A percentile compares a stretch with the other conserved stretches of the same genome.
Conservation (phyloP, 2,113 vertebrate species). For the Mesocricetus auratus region DNA sequence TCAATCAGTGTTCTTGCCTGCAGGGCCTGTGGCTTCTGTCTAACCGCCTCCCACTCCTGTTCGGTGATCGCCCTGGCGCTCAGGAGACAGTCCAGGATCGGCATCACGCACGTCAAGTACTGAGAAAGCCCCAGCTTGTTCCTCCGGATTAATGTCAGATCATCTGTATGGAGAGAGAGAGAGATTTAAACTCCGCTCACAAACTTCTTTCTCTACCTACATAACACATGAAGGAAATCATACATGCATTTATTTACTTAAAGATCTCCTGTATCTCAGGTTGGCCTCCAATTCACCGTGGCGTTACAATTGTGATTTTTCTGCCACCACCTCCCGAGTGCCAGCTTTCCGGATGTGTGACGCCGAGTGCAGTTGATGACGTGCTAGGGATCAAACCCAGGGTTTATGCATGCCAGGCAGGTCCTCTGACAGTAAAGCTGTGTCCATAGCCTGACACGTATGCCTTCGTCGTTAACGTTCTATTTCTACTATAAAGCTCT, state of each 20-base stretch:
- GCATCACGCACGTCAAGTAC: slow-evolving; percentile 91
- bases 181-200: neutral
- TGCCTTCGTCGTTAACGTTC: neutral
- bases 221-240: neutral
- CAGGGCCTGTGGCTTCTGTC: slow-evolving; percentile 90
- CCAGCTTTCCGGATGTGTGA: neutral
- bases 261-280: neutral
- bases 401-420: neutral
- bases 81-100: slow-evolving; percentile 91
- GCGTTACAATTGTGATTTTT: neutral
- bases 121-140: slow-evolving; percentile 94
- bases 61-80: slow-evolving; percentile 90
- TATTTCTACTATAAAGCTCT: slow-evolving; percentile 7
- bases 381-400: neutral
- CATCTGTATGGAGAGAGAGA: slow-evolving; percentile 87
- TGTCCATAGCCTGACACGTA: neutral
- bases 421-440: neutral
- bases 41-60: slow-evolving; percentile 90
- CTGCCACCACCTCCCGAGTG: neutral
- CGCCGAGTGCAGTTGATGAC: neutral
- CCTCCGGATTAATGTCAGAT: slow-evolving; percentile 93
- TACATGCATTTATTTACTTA: neutral
- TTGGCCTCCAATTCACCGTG: neutral
- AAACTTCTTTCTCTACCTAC: neutral
- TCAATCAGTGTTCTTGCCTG: slow-evolving; percentile 95